Percentiles rank a stretch among this genome's conserved stretches.
Evolutionary conservation across 2,113 vertebrate species (phyloP).

Genomic region (Talpa occidentalis): DNA sequence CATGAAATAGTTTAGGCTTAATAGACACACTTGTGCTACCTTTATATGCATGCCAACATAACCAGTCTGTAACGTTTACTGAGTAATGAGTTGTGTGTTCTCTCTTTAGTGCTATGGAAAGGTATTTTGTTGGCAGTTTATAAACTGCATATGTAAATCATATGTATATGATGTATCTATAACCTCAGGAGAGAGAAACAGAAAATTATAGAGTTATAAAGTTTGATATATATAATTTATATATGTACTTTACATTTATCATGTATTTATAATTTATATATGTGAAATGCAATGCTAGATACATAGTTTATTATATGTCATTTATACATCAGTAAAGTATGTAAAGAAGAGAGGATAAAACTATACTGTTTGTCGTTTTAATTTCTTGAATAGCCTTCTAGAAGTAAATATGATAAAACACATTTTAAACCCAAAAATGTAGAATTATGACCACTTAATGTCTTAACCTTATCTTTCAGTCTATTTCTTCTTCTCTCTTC

Average conservation of each 20-base stretch:
- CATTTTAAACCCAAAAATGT: neutral
- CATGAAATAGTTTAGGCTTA: neutral
- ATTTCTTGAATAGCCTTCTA: neutral
- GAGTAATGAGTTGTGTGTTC: neutral
- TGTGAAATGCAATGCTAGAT: neutral
- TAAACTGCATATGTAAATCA: neutral
- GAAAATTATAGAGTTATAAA: too few relatives aligned
- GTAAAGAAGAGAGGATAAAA: neutral
- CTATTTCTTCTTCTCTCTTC: neutral
- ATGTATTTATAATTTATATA: neutral
- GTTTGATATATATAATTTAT: too few relatives aligned
- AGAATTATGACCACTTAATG: neutral
- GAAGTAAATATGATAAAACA: neutral
- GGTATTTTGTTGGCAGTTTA: neutral
- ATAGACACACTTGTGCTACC: neutral
- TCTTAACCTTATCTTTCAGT: neutral
- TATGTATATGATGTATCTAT: neutral
- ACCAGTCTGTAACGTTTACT: neutral
- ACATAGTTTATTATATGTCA: neutral
- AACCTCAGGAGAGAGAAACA: too few relatives aligned
- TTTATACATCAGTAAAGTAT: neutral
- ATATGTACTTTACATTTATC: too few relatives aligned
- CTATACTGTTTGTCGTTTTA: neutral
- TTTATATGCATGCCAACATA: neutral
- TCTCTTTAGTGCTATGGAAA: neutral